Base-by-base conservation (phyloP, 2,888 invertebrate genomes). In the Coenonympha glycerion region DNA sequence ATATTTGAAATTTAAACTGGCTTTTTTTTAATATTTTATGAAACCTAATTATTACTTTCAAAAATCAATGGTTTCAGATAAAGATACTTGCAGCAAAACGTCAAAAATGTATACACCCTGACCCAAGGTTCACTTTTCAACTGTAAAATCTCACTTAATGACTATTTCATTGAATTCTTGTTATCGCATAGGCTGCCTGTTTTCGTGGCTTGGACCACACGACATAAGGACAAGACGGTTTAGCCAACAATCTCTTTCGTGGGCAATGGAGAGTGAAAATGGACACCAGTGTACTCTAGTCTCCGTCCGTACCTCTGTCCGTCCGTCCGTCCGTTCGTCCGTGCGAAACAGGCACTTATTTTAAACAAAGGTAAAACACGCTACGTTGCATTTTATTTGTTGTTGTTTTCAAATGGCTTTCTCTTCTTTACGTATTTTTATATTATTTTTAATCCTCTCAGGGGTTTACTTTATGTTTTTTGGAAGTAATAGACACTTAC, bases 181-280 rank as follows among this genome's bases (percentile, higher is more conserved):
- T n/a, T n/a, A n/a, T n/a, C n/a, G n/a, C n/a, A n/a, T n/a, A n/a
- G n/a, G n/a, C 6, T 3, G 6, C 3, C 1, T 16, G n/a, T 11
- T 15, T 1, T n/a, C 6, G n/a, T 11, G 4, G 19, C 34, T 36
- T 36, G 21, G 9, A 19, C 65, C 55, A 57, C 26, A 41, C 55
- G 22, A 11, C 41, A 47, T 56, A 51, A 54, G 58, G 55, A 56
- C 52, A 60, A 49, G 54, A 55, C 49, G 45, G 55, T 58, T 64
- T 59, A 59, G 59, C 47, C 58, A 61, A 62, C 61, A 60, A 55
- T 48, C 41, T 59, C 60, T 63, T 75, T 71, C 63, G 58, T 56
- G 62, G 55, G 49, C 63, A 63, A 39, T 64, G 63, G 59, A 56
- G 64, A 62, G 66, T 69, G 71, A 66, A 73, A 67, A 54, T 55